phyloP scores from a whole-genome alignment of 2,888 invertebrate genomes.

The Aleiodes alternator region DNA sequence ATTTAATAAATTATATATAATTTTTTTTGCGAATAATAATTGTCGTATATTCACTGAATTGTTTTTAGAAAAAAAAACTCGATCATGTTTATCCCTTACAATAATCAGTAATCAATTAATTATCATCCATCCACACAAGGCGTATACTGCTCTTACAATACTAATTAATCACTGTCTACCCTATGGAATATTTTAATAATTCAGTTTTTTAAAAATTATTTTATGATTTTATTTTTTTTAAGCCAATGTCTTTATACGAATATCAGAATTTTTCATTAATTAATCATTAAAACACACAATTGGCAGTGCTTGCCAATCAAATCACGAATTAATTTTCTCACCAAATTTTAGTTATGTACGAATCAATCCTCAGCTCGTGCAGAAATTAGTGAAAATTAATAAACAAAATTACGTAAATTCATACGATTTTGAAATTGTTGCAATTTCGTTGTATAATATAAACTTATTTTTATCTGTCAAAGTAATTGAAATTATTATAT shows the following conservation, averaged over 20 bases:
- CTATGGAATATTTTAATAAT: no score
- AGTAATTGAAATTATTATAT: no score
- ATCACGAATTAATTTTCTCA: background rate
- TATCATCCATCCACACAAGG: background rate
- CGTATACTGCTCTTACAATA: background rate
- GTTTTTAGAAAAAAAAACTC: slow-evolving; percentile 16
- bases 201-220: background rate
- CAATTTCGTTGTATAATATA: no score
- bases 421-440: no score
- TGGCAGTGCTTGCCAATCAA: slow-evolving; percentile 15
- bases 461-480: no score
- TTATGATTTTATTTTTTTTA: slow-evolving; percentile 9
- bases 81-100: background rate
- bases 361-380: background rate
- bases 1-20: slow-evolving; percentile 19
- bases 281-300: slow-evolving; percentile 3
- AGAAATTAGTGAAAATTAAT: background rate
- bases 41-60: slow-evolving; percentile 23
- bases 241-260: background rate
- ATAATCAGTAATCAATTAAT: background rate
- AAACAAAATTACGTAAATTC: no score
- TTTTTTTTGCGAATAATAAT: slow-evolving; percentile 24
- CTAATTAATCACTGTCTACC: background rate
- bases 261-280: background rate
- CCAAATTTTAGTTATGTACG: background rate